Base-by-base conservation (phyloP, 2,113 vertebrate species). In the Myanophis thanlyinensis region DNA sequence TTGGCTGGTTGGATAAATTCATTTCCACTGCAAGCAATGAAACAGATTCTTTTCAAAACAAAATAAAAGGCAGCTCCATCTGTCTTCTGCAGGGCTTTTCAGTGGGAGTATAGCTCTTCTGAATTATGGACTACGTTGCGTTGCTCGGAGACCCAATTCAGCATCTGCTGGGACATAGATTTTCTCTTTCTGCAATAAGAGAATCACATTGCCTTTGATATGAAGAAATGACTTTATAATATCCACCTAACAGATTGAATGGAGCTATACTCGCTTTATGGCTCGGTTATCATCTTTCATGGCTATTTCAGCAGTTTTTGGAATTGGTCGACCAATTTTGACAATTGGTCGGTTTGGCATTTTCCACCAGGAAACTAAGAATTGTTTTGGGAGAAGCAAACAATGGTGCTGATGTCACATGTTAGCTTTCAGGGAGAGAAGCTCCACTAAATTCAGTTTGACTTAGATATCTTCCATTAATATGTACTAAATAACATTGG, bases 281-380 rank as follows among this genome's bases (percentile, higher is more conserved):
- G 11, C 87, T 86, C n/a, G 11, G 5, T 91, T 12, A 35, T 5
- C 0, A 0, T 12, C 91, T 90, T 90, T 92, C 89, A 89, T 91
- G 84, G 5, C 0, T 51, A 22, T 47, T 93, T 46, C 85, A 48
- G n/a, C 52, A 35, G 35, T 92, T 89, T 87, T 40, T 48, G 56
- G 27, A 48, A n/a, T n/a, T n/a, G n/a, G n/a, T n/a, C n/a, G n/a
- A n/a, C n/a, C n/a, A n/a, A n/a, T n/a, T n/a, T n/a, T n/a, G n/a
- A n/a, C 12, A 90, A 27, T 49, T 84, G 13, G 11, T 12, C 93
- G 56, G 87, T 90, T 73, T 93, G 85, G 92, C 91, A 59, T 91
- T 67, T 0, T 30, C 35, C 12, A 49, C 15, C 23, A 10, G 27
- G 85, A 89, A 22, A 62, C 27, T n/a, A n/a, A n/a, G 54, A 47